Percentiles rank a stretch among this genome's conserved stretches.
Conservation (phyloP, 2,888 invertebrate species). For the Troides aeacus region DNA sequence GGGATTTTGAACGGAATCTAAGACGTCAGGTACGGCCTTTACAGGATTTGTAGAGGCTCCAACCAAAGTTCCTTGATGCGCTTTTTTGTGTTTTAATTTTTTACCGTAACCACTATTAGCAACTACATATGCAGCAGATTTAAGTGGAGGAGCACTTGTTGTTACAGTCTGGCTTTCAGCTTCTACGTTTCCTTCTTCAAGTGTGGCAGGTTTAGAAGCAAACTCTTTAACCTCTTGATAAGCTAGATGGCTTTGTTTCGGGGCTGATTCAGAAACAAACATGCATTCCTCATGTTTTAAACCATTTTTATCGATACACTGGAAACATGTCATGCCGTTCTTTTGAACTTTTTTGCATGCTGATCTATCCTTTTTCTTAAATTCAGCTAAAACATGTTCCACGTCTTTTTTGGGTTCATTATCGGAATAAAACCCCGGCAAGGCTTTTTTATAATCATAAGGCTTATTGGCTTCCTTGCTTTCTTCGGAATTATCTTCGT, state of each 20-base stretch:
- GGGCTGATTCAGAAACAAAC: slow-evolving; percentile 85
- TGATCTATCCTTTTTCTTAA: slow-evolving; percentile 85
- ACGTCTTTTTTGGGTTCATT: slow-evolving; percentile 83
- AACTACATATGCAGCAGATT: slow-evolving; percentile 66
- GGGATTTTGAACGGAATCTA: slow-evolving; percentile 32
- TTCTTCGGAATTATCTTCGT: slow-evolving; percentile 62
- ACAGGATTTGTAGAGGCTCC: slow-evolving; percentile 52
- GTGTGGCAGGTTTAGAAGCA: slow-evolving; percentile 69
- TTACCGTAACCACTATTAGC: slow-evolving; percentile 60
- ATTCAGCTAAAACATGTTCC: slow-evolving; percentile 85
- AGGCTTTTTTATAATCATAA: slow-evolving; percentile 71
- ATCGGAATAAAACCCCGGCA: slow-evolving; percentile 75
- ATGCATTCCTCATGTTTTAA: slow-evolving; percentile 89
- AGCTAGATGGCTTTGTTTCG: slow-evolving; percentile 82
- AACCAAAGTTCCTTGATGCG: slow-evolving; percentile 46
- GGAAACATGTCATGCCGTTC: slow-evolving; percentile 88
- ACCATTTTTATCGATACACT: slow-evolving; percentile 85
- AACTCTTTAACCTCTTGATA: slow-evolving; percentile 84
- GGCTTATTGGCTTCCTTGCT: slow-evolving; percentile 55
- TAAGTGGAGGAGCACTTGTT: slow-evolving; percentile 57
- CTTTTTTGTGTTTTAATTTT: slow-evolving; percentile 70
- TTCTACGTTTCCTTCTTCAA: slow-evolving; percentile 56
- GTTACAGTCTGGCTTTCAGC: slow-evolving; percentile 68
- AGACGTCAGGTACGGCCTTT: slow-evolving; percentile 35
- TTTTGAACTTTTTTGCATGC: slow-evolving; percentile 85